Evolutionary conservation across 2,113 vertebrate species (phyloP), one percentile per base, ranked within the genome.

Genomic region (Malurus melanocephalus): DNA sequence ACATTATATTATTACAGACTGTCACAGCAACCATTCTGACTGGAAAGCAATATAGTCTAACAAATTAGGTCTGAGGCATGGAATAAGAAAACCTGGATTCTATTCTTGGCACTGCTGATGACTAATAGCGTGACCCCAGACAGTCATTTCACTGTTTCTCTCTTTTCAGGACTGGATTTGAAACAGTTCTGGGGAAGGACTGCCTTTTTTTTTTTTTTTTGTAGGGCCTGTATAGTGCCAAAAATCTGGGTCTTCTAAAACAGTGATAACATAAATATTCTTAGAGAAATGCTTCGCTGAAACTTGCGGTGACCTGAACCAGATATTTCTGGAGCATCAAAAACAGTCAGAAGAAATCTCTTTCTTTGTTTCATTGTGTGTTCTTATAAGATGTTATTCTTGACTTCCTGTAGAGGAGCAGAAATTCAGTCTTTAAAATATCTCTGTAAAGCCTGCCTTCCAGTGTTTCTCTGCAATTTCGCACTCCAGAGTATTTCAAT

Each of bases 121-220:
- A 91, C 73, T 93, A 91, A 83, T 67, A 45, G 78, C 82, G 40
- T 75, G 85, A 93, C 89, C 80, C 68, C 38, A 52, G 45, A 80
- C 66, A 89, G 69, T 74, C 17, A 83, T 67, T 93, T 71, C 40
- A 67, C 56, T 45, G 3, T 72, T 81, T 85, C 52, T 81, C 49
- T 86, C 28, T 80, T 76, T 59, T 85, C 55, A 55, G 40, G 33
- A 38, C 49, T 72, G 51, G 19, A 61, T 73, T 79, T 30, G 40
- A 92, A 93, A 81, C 8, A 1, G 8, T 75, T 91, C 38, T 83
- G 18, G 35, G 45, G 27, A 78, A 6, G 22, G 18, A 57, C 28
- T 89, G 49, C 28, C 27, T 55, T 79, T 71, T 38, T 38, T 35
- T 35, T 35, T 33, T 35, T 35, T 35, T 80, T 73, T 48, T 55